Evolutionary conservation across 2,113 vertebrate genomes (phyloP).

Genomic region (Centropristis striata): DNA sequence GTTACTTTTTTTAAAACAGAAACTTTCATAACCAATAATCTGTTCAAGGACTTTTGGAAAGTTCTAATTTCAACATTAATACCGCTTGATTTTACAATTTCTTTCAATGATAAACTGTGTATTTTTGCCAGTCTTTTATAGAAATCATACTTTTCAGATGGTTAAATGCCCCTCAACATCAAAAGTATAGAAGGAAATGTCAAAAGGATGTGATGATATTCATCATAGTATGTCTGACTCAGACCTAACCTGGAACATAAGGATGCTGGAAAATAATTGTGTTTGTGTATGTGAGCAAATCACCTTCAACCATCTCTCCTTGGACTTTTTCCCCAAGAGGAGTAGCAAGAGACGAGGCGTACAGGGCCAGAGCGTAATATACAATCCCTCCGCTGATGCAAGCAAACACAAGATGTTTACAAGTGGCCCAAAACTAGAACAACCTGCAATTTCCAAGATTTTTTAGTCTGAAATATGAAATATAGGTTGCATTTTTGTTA

Average conservation of each 20-base stretch:
- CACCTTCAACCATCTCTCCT: slow-evolving; percentile 45
- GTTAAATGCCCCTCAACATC: neutral
- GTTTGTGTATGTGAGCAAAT: slow-evolving; percentile 55
- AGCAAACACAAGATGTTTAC: slow-evolving; percentile 45
- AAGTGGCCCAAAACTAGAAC: slow-evolving; percentile 1
- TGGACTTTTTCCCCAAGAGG: slow-evolving; percentile 38
- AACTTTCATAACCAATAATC: no score
- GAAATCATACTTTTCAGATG: no score
- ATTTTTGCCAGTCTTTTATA: no score
- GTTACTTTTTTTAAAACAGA: no score
- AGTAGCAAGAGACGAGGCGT: slow-evolving; percentile 42
- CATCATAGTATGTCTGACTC: neutral
- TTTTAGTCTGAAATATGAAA: neutral
- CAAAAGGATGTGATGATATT: neutral
- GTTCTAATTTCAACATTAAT: no score
- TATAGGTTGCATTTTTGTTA: neutral
- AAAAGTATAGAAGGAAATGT: neutral
- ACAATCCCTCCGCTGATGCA: slow-evolving; percentile 59
- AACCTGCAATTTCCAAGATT: neutral
- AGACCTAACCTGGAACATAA: slow-evolving; percentile 24
- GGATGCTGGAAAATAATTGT: slow-evolving; percentile 52
- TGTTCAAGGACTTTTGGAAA: no score
- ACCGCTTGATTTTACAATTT: no score
- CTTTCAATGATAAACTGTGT: no score
- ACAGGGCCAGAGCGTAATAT: slow-evolving; percentile 31